Base-by-base conservation (phyloP, 1,140 invertebrate species). In the Drosophila azteca region DNA sequence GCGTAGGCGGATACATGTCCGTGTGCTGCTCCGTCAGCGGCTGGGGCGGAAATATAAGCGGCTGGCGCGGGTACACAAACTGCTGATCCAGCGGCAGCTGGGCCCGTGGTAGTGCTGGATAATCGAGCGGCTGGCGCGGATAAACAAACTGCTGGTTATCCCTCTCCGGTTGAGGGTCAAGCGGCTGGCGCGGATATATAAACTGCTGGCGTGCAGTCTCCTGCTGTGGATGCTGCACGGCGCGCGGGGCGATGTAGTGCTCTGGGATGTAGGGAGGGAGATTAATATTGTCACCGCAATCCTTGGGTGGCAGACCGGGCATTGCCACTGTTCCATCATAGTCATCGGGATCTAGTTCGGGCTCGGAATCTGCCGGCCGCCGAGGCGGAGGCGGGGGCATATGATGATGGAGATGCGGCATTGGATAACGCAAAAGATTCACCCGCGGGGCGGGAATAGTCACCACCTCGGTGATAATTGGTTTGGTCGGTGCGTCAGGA, bases 391-490 rank as follows among this genome's bases (percentile, higher is more conserved):
- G 31, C 3, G 22, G 45, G 0, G 15, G 31, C 6, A 39, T 39
- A 13, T 39, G 35, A 4, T 39, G 35, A 3, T 39, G 35, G 4
- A 39, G 13, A 4, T 5, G 13, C 1, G 31, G 41, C 20, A 44
- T 15, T 3, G 24, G 31, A 3, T 24, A 15, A 1, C 24, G 22
- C 22, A 68, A 31, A 2, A 15, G 49, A 13, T 69, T 68, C 9
- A 69, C 17, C 1, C 69, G 64, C 0, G 67, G 67, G 8, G 67
- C 65, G 1, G 67, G 67, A 8, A 70, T 69, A 44, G 67, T 70
- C 1, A 70, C 65, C 51, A 70, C 67, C 52, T 70, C 65, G 35
- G 67, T 70, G n/a, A 70, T 43, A 9, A 70, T 70, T 35, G 67
- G 51, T 6, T 70, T 70, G 26, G 65, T 24, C 7, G 67, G 67